phyloP scores from a whole-genome alignment of 2,888 invertebrate species.

The Drosophila fungiperda region DNA sequence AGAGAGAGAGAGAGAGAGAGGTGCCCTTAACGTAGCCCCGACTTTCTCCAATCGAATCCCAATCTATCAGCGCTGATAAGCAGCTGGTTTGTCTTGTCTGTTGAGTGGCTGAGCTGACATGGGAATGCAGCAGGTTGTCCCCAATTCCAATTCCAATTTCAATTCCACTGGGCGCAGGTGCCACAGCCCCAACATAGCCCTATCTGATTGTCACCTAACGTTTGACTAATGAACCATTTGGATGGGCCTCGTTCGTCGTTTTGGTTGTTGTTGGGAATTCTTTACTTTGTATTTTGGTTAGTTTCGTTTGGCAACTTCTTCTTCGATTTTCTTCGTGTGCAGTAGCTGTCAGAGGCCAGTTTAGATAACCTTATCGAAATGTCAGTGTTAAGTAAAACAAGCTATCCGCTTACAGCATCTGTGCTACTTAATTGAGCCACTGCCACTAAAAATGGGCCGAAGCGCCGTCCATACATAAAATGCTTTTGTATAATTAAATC shows the following conservation, averaged over 20 bases:
- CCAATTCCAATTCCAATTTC: slow-evolving; percentile 33
- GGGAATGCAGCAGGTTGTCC: slow-evolving; percentile 73
- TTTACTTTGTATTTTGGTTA: slow-evolving; percentile 25
- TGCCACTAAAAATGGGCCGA: slow-evolving; percentile 35
- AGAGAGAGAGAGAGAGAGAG: not conserved
- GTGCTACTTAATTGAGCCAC: slow-evolving; percentile 72
- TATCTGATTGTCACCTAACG: slow-evolving; percentile 79
- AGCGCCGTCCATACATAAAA: slow-evolving; percentile 25
- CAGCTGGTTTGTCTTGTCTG: slow-evolving; percentile 37
- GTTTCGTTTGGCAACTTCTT: slow-evolving; percentile 21
- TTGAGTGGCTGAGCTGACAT: slow-evolving; percentile 40
- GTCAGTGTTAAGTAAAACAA: slow-evolving; percentile 55
- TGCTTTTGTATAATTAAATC: slow-evolving; percentile 60
- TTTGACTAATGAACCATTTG: slow-evolving; percentile 74
- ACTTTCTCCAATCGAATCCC: slow-evolving; percentile 49
- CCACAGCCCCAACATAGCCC: slow-evolving; percentile 37
- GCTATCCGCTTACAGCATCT: slow-evolving; percentile 69
- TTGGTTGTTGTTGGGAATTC: slow-evolving; percentile 17
- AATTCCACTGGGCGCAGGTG: slow-evolving; percentile 33
- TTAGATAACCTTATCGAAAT: slow-evolving; percentile 67
- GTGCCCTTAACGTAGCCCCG: slow-evolving; percentile 49
- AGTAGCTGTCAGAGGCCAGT: slow-evolving; percentile 61
- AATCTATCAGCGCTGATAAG: slow-evolving; percentile 63
- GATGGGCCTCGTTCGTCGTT: not conserved
- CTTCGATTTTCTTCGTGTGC: slow-evolving; percentile 45